phyloP scores from a whole-genome alignment of 2,888 invertebrate species.

The Cryptocephalus primarius region DNA sequence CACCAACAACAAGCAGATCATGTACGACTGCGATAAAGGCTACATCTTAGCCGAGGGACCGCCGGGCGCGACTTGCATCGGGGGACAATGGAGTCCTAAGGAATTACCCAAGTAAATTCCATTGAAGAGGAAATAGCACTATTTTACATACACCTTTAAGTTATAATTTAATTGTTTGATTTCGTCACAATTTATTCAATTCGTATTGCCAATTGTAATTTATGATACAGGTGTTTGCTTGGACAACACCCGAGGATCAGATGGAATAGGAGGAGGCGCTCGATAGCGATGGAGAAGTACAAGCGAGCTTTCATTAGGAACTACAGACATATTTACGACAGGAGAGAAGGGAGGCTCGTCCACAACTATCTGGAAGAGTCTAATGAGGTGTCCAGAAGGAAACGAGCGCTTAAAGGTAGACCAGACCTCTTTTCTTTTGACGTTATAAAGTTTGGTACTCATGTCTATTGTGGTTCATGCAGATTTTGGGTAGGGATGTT shows the following conservation, averaged over 20 bases:
- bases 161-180: not conserved
- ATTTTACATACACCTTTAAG: not conserved
- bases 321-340: conserved; percentile 19
- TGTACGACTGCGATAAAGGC: conserved; percentile 91
- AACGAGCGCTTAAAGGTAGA: conserved; percentile 1
- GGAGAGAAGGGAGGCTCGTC: conserved; percentile 17
- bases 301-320: conserved; percentile 27
- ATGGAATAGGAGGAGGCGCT: conserved; percentile 62
- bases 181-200: not conserved
- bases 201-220: too few species aligned
- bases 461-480: too few species aligned
- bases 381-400: conserved; percentile 1
- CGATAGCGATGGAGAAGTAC: conserved; percentile 36
- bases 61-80: conserved; percentile 89
- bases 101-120: conserved; percentile 60
- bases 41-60: conserved; percentile 79
- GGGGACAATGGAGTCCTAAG: conserved; percentile 87
- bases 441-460: too few species aligned
- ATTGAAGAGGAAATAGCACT: not conserved
- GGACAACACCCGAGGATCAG: conserved; percentile 81
- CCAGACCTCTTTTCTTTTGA: too few species aligned
- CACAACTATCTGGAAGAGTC: conserved; percentile 25
- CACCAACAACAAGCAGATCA: conserved; percentile 84
- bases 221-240: conserved; percentile 52
- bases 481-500: too few species aligned